phyloP scores from a whole-genome alignment of 2,113 vertebrate species.

The Anarrhichthys ocellatus region DNA sequence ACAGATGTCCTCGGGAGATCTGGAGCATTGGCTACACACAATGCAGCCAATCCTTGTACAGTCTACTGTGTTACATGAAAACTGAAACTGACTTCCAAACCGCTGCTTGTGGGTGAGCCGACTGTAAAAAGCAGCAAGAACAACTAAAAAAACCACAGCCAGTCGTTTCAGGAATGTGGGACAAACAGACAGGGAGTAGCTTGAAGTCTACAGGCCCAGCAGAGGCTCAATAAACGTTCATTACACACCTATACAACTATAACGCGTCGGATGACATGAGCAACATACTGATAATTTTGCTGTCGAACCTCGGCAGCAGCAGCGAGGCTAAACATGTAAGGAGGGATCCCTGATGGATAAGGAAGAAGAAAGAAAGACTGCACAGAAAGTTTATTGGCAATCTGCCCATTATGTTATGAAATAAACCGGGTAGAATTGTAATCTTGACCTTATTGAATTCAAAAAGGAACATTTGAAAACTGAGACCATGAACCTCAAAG shows the following conservation, averaged over 20 bases:
- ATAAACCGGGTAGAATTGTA: not conserved
- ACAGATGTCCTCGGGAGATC: not conserved
- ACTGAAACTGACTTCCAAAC: not conserved
- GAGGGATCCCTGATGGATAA: not conserved
- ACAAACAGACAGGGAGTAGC: conserved; percentile 2
- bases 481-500: not conserved
- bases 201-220: not conserved
- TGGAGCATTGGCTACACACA: not conserved
- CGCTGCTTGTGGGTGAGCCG: not conserved
- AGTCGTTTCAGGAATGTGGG: not conserved
- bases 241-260: not conserved
- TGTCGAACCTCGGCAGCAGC: not conserved
- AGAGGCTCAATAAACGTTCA: not conserved
- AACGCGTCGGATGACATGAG: not conserved
- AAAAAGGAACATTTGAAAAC: not conserved
- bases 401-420: not conserved
- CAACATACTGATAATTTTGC: too few relatives aligned
- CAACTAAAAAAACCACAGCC: not conserved
- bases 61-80: not conserved
- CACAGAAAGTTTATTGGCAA: not conserved
- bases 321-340: not conserved
- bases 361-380: not conserved
- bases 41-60: not conserved
- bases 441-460: not conserved
- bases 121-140: not conserved